These are phyloP conservation scores for Cyprinodon variegatus DNA, from an alignment of 2,113 vertebrate genomes.

Conservation along the genomic window DNA sequence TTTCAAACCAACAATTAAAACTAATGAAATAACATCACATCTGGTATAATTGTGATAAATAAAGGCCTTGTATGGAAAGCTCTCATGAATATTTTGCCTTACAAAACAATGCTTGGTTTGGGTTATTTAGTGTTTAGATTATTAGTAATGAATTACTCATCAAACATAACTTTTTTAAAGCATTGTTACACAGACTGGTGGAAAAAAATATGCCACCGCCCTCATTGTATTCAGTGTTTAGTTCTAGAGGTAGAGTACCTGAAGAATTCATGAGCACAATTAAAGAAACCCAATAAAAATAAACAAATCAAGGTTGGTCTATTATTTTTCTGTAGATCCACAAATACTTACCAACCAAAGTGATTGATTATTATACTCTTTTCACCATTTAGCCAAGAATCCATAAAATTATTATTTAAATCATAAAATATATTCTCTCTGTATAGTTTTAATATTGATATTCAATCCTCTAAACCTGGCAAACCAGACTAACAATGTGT, in stretches of 20 bases:
- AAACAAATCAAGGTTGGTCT: no score
- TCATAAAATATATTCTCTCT: background rate
- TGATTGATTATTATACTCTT: background rate
- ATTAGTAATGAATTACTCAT: conserved; percentile 1
- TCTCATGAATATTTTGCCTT: background rate
- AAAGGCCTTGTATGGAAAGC: background rate
- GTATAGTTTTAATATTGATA: background rate
- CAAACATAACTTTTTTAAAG: conserved; percentile 11
- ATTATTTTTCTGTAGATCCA: background rate
- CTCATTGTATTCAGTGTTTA: no score
- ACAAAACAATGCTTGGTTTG: background rate
- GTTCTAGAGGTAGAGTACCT: no score
- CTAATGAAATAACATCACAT: background rate
- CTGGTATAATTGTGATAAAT: background rate
- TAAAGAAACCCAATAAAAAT: no score
- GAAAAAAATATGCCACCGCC: no score
- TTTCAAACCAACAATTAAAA: background rate
- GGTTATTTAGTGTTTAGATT: background rate
- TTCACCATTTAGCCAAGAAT: conserved; percentile 3
- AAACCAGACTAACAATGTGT: no score
- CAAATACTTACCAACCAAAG: background rate
- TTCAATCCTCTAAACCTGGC: background rate
- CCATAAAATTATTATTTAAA: conserved; percentile 1
- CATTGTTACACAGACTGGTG: background rate
- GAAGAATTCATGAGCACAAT: no score